A percentile compares a stretch with the other conserved stretches of the same genome.
phyloP scores from a whole-genome alignment of 2,113 vertebrate genomes.

The Pampusana beccarii region DNA sequence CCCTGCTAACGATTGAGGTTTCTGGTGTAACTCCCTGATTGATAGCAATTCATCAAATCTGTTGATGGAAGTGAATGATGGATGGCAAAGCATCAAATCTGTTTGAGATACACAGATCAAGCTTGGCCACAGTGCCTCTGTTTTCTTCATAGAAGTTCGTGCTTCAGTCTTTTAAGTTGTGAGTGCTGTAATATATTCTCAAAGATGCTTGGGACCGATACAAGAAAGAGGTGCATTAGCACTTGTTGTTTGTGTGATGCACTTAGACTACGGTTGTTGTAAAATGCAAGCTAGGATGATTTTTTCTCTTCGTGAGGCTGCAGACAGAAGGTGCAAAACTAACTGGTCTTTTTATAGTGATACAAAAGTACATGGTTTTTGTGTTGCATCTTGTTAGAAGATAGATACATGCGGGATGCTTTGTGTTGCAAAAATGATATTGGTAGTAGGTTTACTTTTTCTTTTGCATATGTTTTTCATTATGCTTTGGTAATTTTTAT shows the following conservation, averaged over 20 bases:
- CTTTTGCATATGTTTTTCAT: not conserved
- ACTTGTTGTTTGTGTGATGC: not conserved
- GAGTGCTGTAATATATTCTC: not conserved
- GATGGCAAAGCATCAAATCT: not conserved
- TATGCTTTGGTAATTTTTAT: not conserved
- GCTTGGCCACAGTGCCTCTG: not conserved
- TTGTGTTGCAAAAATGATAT: not conserved
- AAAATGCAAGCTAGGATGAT: not conserved
- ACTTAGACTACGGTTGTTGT: not conserved
- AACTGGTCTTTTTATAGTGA: not conserved
- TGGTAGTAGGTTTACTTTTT: not conserved
- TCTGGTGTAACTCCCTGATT: not conserved
- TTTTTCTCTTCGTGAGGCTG: not conserved
- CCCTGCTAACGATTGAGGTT: not conserved
- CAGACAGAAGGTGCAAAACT: not conserved
- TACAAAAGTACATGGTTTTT: not conserved
- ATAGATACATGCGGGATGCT: not conserved
- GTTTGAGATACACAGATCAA: not conserved
- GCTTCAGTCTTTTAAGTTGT: not conserved
- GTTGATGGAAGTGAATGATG: not conserved
- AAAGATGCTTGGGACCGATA: not conserved
- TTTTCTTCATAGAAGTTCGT: not conserved
- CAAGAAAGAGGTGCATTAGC: not conserved
- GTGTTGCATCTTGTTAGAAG: not conserved
- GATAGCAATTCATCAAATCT: not conserved